phyloP scores from a whole-genome alignment of 2,113 vertebrate species.

The Epinephelus lanceolatus region DNA sequence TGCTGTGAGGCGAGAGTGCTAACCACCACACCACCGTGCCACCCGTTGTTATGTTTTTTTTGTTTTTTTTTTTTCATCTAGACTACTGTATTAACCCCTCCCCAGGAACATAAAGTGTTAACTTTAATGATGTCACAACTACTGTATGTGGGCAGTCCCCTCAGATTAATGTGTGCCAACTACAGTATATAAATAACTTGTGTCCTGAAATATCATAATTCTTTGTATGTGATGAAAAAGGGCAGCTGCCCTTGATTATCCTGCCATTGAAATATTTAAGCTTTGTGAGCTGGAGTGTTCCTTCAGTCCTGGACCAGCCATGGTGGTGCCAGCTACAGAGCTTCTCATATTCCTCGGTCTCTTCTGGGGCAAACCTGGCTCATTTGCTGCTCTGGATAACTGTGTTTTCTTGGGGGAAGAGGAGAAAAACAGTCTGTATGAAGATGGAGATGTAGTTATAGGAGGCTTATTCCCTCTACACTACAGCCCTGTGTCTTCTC shows the following conservation, averaged over 20 bases:
- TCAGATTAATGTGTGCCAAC: background rate
- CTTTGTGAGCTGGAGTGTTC: background rate
- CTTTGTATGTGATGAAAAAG: background rate
- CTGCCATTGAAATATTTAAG: conserved; percentile 43
- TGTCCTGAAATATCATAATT: background rate
- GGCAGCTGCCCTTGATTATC: background rate
- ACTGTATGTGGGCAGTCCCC: conserved; percentile 13
- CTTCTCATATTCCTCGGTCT: conserved; percentile 53
- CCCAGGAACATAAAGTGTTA: too few relatives aligned
- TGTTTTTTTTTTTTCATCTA: too few relatives aligned
- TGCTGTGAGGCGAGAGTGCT: too few relatives aligned
- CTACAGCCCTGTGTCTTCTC: conserved; percentile 69
- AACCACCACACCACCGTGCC: too few relatives aligned
- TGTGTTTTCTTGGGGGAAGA: conserved; percentile 79
- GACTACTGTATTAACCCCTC: too few relatives aligned
- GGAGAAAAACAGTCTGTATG: conserved; percentile 68
- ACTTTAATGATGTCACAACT: too few relatives aligned
- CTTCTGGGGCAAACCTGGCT: conserved; percentile 1
- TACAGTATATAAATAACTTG: conserved; percentile 34
- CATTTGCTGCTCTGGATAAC: conserved; percentile 17
- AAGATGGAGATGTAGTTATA: conserved; percentile 81
- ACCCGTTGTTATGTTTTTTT: too few relatives aligned
- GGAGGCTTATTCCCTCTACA: conserved; percentile 84
- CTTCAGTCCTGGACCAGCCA: conserved; percentile 31
- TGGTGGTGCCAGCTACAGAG: conserved; percentile 45